Evolutionary conservation across 2,797 vertebrate species (phyloP).

Genomic region (Scomberomorus guttatus): DNA sequence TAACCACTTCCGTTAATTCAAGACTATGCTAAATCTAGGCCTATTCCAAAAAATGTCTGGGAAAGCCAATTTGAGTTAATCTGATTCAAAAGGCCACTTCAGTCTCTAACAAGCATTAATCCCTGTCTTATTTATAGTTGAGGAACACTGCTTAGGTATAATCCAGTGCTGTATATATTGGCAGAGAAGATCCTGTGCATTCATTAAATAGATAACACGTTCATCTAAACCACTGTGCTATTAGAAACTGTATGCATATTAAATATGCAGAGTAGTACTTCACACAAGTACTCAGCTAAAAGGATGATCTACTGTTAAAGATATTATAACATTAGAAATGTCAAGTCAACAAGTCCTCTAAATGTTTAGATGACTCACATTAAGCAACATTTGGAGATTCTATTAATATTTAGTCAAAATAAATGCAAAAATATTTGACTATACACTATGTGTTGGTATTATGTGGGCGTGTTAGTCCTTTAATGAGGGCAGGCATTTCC

Average conservation of each 20-base stretch:
- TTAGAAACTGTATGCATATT: not conserved
- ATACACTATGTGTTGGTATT: not conserved
- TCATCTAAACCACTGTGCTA: constrained; percentile 9
- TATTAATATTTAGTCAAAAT: not conserved
- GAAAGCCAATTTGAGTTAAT: constrained; percentile 21
- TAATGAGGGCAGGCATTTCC: not conserved
- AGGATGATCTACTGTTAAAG: not conserved
- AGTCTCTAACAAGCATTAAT: constrained; percentile 18
- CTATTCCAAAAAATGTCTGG: not conserved
- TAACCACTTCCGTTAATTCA: not conserved
- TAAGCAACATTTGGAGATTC: not conserved
- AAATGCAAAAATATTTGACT: not conserved
- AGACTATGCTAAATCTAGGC: not conserved
- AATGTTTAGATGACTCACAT: not conserved
- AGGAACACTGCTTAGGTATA: constrained; percentile 16
- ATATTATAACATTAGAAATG: not conserved
- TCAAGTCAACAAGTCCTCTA: not conserved
- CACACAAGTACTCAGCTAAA: not conserved
- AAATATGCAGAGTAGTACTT: not conserved
- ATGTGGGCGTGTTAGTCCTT: not conserved
- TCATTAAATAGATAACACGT: not conserved
- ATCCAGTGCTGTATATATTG: constrained; percentile 9
- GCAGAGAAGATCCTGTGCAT: not conserved
- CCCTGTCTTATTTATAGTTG: constrained; percentile 22
- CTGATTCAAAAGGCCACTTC: constrained; percentile 14